Evolutionary conservation across 30 jellyfish, hydroid and myxozoan species (phyloP), one percentile per base, ranked within the genome.

Genomic region (Nemopilema nomurai): DNA sequence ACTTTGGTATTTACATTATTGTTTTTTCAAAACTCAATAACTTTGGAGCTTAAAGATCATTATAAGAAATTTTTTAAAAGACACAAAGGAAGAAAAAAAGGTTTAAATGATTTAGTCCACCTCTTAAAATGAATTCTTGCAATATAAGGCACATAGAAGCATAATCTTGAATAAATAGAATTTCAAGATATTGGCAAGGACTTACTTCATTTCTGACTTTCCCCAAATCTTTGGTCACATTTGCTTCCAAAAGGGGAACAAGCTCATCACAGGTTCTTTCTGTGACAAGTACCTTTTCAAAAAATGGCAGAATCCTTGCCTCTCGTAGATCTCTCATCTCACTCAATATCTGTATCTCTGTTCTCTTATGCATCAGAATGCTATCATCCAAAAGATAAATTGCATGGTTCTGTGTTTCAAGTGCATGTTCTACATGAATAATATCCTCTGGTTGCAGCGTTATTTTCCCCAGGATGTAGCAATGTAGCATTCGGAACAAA

Each of bases 251-350:
- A 16, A 87, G 80, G 62, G 79, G 22, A 53, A 78, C 33, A 18
- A 83, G 27, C 17, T 69, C 93, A 32, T 75, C 29, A 28, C 69
- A 78, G 62, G 78, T 72, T 41, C 71, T 68, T 17, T 87, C 81
- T 6, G 66, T 29, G 21, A 68, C 80, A 29, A 87, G 16, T n/a
- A 87, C 41, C 25, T 73, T 69, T 17, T 77, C 62, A 32, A 85
- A 62, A 27, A 71, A 29, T 8, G 98, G 98, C 28, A 88, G 80
- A 51, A 92, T 71, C 67, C 91, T 84, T 0, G 75, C 27, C 68
- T 92, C 97, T 50, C 89, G 87, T 29, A 92, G 70, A 16, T 82
- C 91, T 67, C 92, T 87, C 96, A 87, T 80, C 71, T 92, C 91
- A 50, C 52, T 74, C 49, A 63, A 33, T 52, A 81, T 81, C 26